Base-by-base conservation (phyloP, 2,113 vertebrate species). In the Halichoerus grypus region DNA sequence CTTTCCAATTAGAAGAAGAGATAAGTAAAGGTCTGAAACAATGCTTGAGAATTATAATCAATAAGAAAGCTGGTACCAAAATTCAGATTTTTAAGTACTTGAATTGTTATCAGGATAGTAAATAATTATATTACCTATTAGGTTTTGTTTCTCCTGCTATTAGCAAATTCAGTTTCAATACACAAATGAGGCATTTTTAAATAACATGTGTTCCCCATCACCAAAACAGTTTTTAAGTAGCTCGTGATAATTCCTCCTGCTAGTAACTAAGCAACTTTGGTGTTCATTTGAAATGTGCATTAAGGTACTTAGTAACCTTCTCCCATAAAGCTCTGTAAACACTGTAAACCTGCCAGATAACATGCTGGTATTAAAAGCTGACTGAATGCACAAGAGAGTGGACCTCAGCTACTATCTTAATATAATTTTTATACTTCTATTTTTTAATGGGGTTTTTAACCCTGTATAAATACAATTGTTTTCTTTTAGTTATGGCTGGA, bases 111-210 rank as follows among this genome's bases (percentile, higher is more conserved):
- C 24, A 81, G 63, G 36, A 86, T 14, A 95, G 10, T 82, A 36
- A 97, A 94, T 72, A 95, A 97, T 71, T 53, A 42, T 22, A 49
- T 67, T 61, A 33, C 39, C 3, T 88, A 51, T 86, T 71, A 65
- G 22, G n/a, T 61, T 90, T 96, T 83, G 0, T 72, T 46, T 94
- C 22, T 90, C 28, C 19, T 57, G 24, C 55, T 93, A 89, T 82
- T 93, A 92, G 31, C 21, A 97, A 87, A 77, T 67, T 93, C 71
- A 46, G 1, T 79, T 93, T 95, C 42, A 93, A 95, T 53, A 95
- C 3, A 88, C 46, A 82, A 85, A 65, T 36, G 21, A 94, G 26
- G 7, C 28, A 72, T 39, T 61, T 88, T 85, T 61, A 24, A 79
- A 86, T 28, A 42, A 95, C 76, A 26, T 92, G 24, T 72, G 65